Percentiles rank a stretch among this genome's conserved stretches.
phyloP scores from a whole-genome alignment of 2,113 vertebrate species.

The Grammomys dolichurus region DNA sequence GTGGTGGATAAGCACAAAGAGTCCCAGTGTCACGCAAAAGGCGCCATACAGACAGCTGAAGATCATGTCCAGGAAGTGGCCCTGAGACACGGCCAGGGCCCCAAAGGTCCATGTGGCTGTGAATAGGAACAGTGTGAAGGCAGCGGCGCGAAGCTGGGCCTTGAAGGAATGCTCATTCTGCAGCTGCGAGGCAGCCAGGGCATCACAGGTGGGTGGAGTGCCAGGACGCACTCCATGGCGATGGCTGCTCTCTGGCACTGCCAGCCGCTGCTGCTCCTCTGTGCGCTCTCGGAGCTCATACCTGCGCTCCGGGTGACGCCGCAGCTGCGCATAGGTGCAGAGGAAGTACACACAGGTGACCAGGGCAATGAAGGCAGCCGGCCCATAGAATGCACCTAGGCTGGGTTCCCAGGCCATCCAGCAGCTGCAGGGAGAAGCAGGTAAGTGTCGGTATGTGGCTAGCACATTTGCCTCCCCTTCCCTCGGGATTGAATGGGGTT shows the following conservation, averaged over 20 bases:
- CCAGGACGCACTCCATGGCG: slow-evolving; percentile 87
- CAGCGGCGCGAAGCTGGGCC: slow-evolving; percentile 95
- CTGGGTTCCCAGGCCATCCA: slow-evolving; percentile 99
- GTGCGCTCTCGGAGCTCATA: slow-evolving; percentile 94
- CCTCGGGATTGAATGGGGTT: background rate
- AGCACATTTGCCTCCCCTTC: fast-evolving
- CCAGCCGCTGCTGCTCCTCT: slow-evolving; percentile 92
- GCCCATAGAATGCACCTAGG: slow-evolving; percentile 96
- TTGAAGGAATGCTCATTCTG: slow-evolving; percentile 98
- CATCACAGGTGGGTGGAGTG: slow-evolving; percentile 89
- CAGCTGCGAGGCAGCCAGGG: slow-evolving; percentile 93
- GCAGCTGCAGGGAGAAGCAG: slow-evolving; percentile 90
- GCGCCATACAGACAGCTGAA: slow-evolving; percentile 99
- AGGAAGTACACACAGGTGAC: slow-evolving; percentile 97
- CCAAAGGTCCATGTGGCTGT: slow-evolving; percentile 97
- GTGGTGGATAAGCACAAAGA: slow-evolving; percentile 98
- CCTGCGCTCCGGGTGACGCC: slow-evolving; percentile 94
- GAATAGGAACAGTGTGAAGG: slow-evolving; percentile 96
- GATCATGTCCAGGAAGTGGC: slow-evolving; percentile 98
- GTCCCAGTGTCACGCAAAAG: slow-evolving; percentile 97
- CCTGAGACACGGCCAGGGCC: slow-evolving; percentile 96
- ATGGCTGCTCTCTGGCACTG: slow-evolving; percentile 88
- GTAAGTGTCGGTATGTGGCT: background rate
- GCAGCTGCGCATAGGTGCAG: slow-evolving; percentile 94
- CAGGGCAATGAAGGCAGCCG: slow-evolving; percentile 93